Evolutionary conservation across 2,797 vertebrate genomes (phyloP), one percentile per base, ranked within the genome.

Genomic region (Acrossocheilus wenchowensis): DNA sequence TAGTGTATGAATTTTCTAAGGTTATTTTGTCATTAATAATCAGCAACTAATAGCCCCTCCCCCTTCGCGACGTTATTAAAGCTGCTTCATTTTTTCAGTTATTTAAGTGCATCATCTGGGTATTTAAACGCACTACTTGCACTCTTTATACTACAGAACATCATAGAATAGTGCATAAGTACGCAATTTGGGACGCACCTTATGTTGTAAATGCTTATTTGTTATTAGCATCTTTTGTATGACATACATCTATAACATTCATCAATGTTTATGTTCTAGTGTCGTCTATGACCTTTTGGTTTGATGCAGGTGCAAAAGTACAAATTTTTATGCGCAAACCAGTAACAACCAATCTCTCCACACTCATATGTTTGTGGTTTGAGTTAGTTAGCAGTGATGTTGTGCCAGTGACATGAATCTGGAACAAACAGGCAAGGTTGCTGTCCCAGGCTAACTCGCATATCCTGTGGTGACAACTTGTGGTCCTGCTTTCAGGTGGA

Each of bases 401-500:
- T 19, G 45, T 48, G 39, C 45, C 41, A 30, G 43, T 34, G 3
- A 72, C 8, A 36, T 45, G 68, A 71, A 15, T 60, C 6, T 84
- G 5, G 41, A 45, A 36, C 30, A 48, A 62, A 81, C 23, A 30
- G 14, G 5, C 19, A n/a, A 64, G 52, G 19, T 60, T 57, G 26
- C 11, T 36, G 0, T 64, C 19, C 10, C 39, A 48, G 2, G 6
- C 78, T 57, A 54, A 77, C 36, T 75, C 64, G 1, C 17, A 12
- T 30, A 23, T 45, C 21, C 21, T 78, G 15, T 74, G 69, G 14
- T 85, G 11, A 79, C 66, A 72, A 82, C 43, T 41, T n/a, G 14
- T 84, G 79, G 66, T 78, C 71, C 57, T 57, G 23, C 30, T 78
- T 77, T 52, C 89, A 96, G 96, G 96, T 96, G 86, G 96, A 96